Conservation (phyloP, 92 coral and sea anemone genomes). For the Parazoanthus swiftii region DNA sequence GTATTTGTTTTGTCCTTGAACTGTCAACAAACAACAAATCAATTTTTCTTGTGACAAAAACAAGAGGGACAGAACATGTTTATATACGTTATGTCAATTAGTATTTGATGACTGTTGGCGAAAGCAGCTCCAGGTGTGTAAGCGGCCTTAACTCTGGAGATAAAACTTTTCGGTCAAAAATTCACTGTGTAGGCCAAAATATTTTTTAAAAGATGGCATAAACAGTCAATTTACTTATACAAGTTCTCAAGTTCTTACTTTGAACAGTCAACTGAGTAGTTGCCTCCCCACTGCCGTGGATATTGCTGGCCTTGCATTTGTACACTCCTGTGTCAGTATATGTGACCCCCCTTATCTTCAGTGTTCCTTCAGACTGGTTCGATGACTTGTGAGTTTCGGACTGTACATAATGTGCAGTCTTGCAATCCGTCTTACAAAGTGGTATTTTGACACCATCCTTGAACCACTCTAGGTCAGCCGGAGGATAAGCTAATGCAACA, state of each 20-base stretch:
- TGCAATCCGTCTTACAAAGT: slow-evolving; percentile 4
- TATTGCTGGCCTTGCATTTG: neutral
- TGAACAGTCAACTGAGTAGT: slow-evolving; percentile 4
- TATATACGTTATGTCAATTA: no score
- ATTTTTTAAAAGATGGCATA: no score
- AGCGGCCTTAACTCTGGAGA: no score
- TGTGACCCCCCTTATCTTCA: slow-evolving; percentile 2
- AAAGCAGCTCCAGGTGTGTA: no score
- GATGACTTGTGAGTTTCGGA: neutral
- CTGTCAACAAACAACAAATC: no score
- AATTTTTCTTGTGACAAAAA: no score
- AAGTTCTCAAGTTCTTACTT: neutral
- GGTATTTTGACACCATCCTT: slow-evolving; percentile 11
- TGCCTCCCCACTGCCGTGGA: neutral
- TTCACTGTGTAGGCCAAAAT: no score
- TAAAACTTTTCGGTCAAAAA: no score
- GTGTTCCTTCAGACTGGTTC: slow-evolving; percentile 16
- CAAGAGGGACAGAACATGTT: no score
- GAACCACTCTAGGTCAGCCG: slow-evolving; percentile 22
- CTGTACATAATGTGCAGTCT: neutral
- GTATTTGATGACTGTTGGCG: no score
- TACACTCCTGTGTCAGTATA: slow-evolving; percentile 11
- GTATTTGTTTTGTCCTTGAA: no score
- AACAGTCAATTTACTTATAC: no score
- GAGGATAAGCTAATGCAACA: slow-evolving; percentile 13